Evolutionary conservation across 2,113 vertebrate genomes (phyloP).

Genomic region (Illadopsis cleaveri): DNA sequence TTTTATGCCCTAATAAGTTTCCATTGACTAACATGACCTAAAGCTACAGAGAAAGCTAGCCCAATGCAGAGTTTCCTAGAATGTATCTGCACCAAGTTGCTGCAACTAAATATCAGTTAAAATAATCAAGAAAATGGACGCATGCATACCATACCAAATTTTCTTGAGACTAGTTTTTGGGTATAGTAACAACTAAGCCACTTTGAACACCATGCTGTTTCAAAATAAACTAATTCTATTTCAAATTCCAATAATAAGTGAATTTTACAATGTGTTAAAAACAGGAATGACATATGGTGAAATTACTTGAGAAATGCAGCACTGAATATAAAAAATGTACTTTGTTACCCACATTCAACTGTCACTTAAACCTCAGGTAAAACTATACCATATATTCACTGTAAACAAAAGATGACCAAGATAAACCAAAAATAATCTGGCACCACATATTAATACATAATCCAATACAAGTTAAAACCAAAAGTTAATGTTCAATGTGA

Average conservation of each 20-base stretch:
- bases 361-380: neutral
- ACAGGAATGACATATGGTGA: neutral
- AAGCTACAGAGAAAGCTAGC: conserved; percentile 1
- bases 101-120: neutral
- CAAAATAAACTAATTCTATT: neutral
- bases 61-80: neutral
- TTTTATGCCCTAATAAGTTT: conserved; percentile 56
- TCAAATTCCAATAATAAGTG: neutral
- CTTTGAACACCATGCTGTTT: neutral
- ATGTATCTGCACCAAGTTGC: neutral
- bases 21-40: conserved; percentile 22
- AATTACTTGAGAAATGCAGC: neutral
- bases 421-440: neutral
- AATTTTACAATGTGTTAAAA: neutral
- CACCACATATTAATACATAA: neutral
- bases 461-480: neutral
- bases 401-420: neutral
- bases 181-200: neutral
- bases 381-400: neutral
- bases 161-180: neutral
- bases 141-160: neutral
- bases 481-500: neutral
- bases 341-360: neutral
- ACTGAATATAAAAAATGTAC: neutral
- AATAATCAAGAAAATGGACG: neutral